Base-by-base conservation (phyloP, 2,113 vertebrate genomes). In the Geococcyx californianus region DNA sequence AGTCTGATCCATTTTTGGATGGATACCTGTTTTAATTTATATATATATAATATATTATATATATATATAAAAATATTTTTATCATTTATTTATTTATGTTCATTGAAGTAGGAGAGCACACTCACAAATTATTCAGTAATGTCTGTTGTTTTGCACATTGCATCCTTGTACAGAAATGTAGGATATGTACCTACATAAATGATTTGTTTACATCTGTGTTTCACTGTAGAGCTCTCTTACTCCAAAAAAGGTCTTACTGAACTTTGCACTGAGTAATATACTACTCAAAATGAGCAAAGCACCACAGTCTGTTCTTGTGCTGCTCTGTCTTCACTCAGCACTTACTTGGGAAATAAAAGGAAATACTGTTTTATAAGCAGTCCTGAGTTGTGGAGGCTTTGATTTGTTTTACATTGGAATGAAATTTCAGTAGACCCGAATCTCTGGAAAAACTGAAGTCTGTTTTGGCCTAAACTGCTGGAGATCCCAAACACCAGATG, bases 401-500 rank as follows among this genome's bases (percentile, higher is more conserved):
- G 16, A 34, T 73, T 93, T 79, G 52, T 83, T 89, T 93, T 66
- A 49, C 10, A 7, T 8, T 68, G 45, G 58, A 89, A 76, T 24
- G 25, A 95, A 95, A 91, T 68, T 16, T 66, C 59, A 77, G 42
- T 67, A 85, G 33, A 62, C 42, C 91, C 75, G 67, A 90, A 79
- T 85, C 28, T 47, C 45, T 88, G 78, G 84, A 78, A 83, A 80
- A 94, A 52, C 9, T 1, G 3, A 83, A 76, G 29, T 59, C 49
- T 1, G 0, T 68, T 91, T 83, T 89, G 74, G 70, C 36, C 12
- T n/a, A 52, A n/a, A 64, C 77, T 89, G 42, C 11, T 69, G 68
- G 63, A 94, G 36, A 88, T 90, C 54, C 67, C 2, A 2, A 93
- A 72, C 66, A 88, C 55, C 94, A 96, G 85, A 88, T 93, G 82